Percentiles rank a stretch among this genome's conserved stretches.
Evolutionary conservation across 2,113 vertebrate genomes (phyloP).

Genomic region (Leucosticte australis): DNA sequence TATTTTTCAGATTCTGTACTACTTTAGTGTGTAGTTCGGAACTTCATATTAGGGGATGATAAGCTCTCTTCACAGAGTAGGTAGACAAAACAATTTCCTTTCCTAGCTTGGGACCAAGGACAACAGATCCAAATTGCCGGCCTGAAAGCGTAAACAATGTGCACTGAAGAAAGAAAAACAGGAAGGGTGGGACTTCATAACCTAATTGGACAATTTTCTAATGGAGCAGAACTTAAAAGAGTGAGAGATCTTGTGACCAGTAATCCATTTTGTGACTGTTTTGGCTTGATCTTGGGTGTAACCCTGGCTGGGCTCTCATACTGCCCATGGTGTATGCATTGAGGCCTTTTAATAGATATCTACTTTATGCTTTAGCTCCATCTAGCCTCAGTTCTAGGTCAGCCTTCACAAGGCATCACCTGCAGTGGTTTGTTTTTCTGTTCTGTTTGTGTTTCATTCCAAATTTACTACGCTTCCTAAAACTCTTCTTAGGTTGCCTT

Average conservation of each 20-base stretch:
- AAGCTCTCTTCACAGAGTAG: neutral
- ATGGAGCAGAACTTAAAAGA: neutral
- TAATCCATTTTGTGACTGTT: neutral
- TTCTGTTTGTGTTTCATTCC: neutral
- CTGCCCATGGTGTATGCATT: neutral
- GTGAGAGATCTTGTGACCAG: neutral
- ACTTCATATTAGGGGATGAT: neutral
- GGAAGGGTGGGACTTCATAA: neutral
- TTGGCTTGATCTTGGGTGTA: neutral
- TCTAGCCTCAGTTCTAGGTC: neutral
- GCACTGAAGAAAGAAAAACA: neutral
- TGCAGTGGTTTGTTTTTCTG: neutral
- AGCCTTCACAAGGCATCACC: neutral
- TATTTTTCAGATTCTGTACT: neutral
- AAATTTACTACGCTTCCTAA: neutral
- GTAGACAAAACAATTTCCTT: neutral
- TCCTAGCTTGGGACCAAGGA: neutral
- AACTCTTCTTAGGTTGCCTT: neutral
- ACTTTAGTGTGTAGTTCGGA: neutral
- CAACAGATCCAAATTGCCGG: neutral
- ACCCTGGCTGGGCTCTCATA: neutral
- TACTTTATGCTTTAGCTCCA: neutral
- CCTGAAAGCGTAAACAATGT: neutral
- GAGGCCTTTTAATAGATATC: neutral
- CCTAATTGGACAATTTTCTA: neutral